Conservation (phyloP, 2,797 vertebrate species). For the Aquila chrysaetos region DNA sequence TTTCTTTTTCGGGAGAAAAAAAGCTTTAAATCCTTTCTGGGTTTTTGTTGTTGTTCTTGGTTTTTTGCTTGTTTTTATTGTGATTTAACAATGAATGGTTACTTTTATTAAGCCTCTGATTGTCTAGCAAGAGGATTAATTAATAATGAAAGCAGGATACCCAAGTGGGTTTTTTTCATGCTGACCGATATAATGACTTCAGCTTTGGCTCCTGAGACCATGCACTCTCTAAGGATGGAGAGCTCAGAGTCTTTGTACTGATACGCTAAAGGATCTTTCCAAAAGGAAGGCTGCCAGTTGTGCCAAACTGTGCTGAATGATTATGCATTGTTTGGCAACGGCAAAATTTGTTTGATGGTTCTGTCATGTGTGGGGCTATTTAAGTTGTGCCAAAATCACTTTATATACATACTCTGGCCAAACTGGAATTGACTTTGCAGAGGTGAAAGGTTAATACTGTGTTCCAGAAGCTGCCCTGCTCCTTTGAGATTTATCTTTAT, state of each 20-base stretch:
- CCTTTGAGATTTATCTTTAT: conserved; percentile 50
- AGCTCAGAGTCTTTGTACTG: conserved; percentile 31
- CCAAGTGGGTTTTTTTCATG: not conserved
- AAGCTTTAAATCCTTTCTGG: not conserved
- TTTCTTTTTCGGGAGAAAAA: not conserved
- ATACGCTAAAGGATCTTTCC: conserved; percentile 22
- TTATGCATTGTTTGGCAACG: conserved; percentile 47
- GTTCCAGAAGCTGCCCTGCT: conserved; percentile 44
- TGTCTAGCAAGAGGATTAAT: not conserved
- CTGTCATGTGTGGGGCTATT: conserved; percentile 29
- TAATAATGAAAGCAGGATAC: conserved; percentile 14
- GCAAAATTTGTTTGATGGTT: conserved; percentile 48
- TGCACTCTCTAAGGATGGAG: not conserved
- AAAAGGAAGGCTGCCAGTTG: conserved; percentile 33
- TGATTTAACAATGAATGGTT: not conserved
- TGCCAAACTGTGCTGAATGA: conserved; percentile 51
- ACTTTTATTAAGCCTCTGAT: not conserved
- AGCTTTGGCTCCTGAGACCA: not conserved
- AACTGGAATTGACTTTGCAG: conserved; percentile 52
- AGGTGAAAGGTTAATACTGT: conserved; percentile 58
- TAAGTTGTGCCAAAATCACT: conserved; percentile 52
- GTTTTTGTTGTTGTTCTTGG: not conserved
- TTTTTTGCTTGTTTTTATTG: not conserved
- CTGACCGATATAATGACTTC: not conserved
- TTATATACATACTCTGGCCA: conserved; percentile 32